phyloP scores from a whole-genome alignment of 1,140 invertebrate genomes.

The Bombus affinis region DNA sequence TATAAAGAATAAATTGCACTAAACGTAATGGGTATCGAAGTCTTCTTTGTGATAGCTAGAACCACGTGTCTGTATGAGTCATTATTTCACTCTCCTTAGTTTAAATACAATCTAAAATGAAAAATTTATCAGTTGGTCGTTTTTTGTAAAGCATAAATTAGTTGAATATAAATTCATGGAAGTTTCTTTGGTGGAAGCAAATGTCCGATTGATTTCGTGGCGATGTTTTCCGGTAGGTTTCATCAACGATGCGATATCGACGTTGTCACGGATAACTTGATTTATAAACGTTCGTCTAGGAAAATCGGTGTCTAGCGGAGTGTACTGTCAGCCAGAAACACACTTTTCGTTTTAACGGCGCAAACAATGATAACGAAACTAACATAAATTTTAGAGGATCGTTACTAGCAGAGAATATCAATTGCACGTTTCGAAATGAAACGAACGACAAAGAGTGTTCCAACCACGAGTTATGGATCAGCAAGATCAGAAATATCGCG shows the following conservation, averaged over 20 bases:
- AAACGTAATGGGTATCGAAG: too few species aligned
- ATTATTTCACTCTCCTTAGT: too few species aligned
- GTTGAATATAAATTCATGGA: too few species aligned
- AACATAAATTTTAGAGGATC: background rate
- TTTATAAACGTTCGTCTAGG: slow-evolving; percentile 17
- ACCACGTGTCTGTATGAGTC: too few species aligned
- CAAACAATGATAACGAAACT: slow-evolving; percentile 21
- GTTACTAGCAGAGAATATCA: slow-evolving; percentile 18
- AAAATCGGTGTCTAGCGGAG: background rate
- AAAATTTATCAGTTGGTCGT: too few species aligned
- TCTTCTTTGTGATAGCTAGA: too few species aligned
- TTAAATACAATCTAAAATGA: too few species aligned
- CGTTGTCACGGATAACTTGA: background rate
- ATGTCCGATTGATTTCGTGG: background rate
- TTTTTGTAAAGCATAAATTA: background rate
- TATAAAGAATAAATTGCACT: too few species aligned
- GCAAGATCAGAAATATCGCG: background rate
- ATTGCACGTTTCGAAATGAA: background rate
- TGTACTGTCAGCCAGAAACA: background rate
- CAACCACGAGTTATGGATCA: slow-evolving; percentile 1
- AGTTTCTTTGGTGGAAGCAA: background rate
- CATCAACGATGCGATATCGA: background rate
- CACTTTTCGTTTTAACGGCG: slow-evolving; percentile 20
- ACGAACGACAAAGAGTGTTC: background rate
- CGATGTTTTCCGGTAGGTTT: background rate